Evolutionary conservation across 2,888 invertebrate species (phyloP), one percentile per base, ranked within the genome.

Genomic region (Drosophila lutescens): DNA sequence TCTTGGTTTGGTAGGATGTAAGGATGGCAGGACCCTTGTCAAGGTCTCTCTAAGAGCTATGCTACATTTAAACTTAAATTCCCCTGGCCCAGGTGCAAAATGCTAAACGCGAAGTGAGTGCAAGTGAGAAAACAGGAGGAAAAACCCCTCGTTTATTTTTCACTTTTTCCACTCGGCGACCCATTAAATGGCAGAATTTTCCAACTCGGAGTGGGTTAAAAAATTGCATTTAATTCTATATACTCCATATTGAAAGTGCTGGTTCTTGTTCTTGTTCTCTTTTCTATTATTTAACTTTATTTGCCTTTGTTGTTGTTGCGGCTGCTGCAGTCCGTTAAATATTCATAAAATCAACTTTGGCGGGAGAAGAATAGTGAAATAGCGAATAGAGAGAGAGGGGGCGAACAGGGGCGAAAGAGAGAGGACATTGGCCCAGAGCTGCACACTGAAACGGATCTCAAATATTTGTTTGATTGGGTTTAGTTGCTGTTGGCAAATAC

Each of bases 401-500:
- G 51, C 57, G 10, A 36, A 13, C 4, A 20, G 20, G 34, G 20
- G 26, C 1, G 44, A 23, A 32, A 36, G 46, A 34, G 43, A 36
- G 10, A 57, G 70, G 43, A 46, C 62, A 56, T 70, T 70, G 71
- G 55, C 62, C 56, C 69, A 67, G 56, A 81, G 86, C 53, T 67
- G 44, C 60, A 56, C 56, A 69, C 50, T 75, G 61, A 77, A 69
- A 53, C 71, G 59, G 62, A 77, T 67, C 67, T 76, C 85, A 82
- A 85, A 82, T 82, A 82, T 82, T 82, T 79, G 76, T 79, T 54
- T 71, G 68, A 82, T 66, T 76, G 76, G 66, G 60, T 69, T 83
- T 78, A 76, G 76, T 67, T 74, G 72, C 77, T 67, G 63, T 61
- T 65, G 65, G 67, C 49, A 40, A 62, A 41, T 59, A 55, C 34